Conservation (phyloP, 2,888 invertebrate species). For the Philereme vetulata region DNA sequence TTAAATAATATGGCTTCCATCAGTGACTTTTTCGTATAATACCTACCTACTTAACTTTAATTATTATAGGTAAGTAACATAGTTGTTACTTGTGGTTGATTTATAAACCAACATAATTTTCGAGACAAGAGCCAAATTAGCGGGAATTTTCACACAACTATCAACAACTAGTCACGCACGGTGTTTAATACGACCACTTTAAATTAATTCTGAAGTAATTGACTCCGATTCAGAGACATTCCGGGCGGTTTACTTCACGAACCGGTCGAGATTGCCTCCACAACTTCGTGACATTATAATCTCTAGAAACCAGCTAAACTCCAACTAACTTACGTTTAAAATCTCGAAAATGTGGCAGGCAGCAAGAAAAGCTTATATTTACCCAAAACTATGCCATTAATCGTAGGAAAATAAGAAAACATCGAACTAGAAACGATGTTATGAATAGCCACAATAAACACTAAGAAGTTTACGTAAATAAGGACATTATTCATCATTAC, state of each 20-base stretch:
- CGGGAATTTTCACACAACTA: neutral
- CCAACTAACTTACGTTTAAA: neutral
- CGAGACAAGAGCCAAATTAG: neutral
- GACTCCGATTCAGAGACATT: constrained; percentile 47
- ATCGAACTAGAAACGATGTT: constrained; percentile 19
- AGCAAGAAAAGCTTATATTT: neutral
- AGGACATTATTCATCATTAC: constrained; percentile 12
- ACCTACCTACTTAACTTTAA: too few relatives aligned
- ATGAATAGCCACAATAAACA: constrained; percentile 20
- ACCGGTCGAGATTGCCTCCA: constrained; percentile 47
- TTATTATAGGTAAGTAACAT: too few relatives aligned
- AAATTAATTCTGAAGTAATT: constrained; percentile 44
- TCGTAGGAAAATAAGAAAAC: constrained; percentile 29
- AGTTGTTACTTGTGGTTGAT: too few relatives aligned
- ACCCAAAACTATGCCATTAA: neutral
- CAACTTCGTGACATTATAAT: constrained; percentile 4
- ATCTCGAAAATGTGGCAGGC: neutral
- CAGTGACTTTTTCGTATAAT: too few relatives aligned
- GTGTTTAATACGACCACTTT: constrained; percentile 31
- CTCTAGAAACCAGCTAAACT: neutral
- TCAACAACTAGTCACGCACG: neutral
- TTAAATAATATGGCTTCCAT: too few relatives aligned
- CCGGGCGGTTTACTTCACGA: constrained; percentile 40
- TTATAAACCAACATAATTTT: neutral
- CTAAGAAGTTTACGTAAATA: neutral